Conservation (phyloP, 1,140 invertebrate species). For the Harpegnathos saltator region DNA sequence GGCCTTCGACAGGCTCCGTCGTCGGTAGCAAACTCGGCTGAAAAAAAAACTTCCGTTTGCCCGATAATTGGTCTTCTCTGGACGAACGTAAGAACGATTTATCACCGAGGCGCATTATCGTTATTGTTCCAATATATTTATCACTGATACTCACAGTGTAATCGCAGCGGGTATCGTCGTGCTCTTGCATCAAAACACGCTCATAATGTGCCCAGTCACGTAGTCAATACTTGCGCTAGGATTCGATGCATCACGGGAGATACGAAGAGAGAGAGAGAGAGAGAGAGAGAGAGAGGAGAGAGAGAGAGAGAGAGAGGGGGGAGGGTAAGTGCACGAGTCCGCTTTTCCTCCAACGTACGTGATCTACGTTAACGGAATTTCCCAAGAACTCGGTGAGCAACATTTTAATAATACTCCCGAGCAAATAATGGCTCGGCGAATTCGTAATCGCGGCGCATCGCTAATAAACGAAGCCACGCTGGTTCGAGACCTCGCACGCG, state of each 20-base stretch:
- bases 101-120: neutral
- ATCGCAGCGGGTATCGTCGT: constrained; percentile 53
- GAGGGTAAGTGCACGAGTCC: neutral
- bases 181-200: constrained; percentile 69
- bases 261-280: too few relatives aligned
- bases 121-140: constrained; percentile 42
- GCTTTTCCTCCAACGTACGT: constrained; percentile 25
- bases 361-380: constrained; percentile 34
- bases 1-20: too few relatives aligned
- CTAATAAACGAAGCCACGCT: neutral
- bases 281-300: too few relatives aligned
- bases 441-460: neutral
- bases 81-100: neutral
- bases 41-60: too few relatives aligned
- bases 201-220: constrained; percentile 71
- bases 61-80: constrained; percentile 5
- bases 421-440: neutral
- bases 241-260: constrained; percentile 55
- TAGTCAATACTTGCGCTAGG: constrained; percentile 70
- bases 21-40: too few relatives aligned
- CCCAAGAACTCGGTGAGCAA: constrained; percentile 6
- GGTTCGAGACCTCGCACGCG: neutral
- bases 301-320: too few relatives aligned
- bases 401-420: neutral
- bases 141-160: constrained; percentile 48